Evolutionary conservation across 1,140 invertebrate species (phyloP), one percentile per base, ranked within the genome.

Genomic region (Steinernema feltiae): DNA sequence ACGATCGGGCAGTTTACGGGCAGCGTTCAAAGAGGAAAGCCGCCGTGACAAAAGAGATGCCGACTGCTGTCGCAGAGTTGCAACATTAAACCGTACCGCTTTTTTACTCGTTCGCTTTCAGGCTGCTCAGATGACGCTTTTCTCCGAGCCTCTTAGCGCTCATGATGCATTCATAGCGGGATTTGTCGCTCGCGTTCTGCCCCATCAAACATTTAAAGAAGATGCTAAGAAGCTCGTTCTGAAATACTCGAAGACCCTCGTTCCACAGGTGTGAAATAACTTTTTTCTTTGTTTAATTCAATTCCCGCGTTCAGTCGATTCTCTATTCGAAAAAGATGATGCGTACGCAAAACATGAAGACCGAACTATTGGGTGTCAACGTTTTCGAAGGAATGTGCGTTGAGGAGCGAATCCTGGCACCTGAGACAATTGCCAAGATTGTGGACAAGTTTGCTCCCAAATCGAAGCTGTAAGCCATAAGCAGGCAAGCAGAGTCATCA

Each of bases 61-160:
- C 18, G 27, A n/a, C n/a, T 70, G n/a, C 41, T 46, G 7, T 46
- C 41, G 7, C 7, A 12, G 41, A 7, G 41, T n/a, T 46, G 41
- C 41, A 46, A 46, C 41, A 46, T n/a, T 46, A 46, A 46, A 46
- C 41, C n/a, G 41, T n/a, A n/a, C 41, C 41, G 41, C 41, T 63
- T 15, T 71, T 70, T 73, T 32, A 74, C 70, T 21, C 71, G 18
- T 12, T 3, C 73, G 46, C 72, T 48, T 32, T 31, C 32, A 77
- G 70, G 78, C 78, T n/a, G 35, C 32, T n/a, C 79, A 77, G 32
- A 78, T 80, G 63, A 29, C 73, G n/a, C 48, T 80, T 1, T 79
- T 79, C 32, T 53, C 46, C 2, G 79, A 79, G 48, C 30, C 73
- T 30, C 30, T 79, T 7, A 70, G 32, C 29, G 77, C 78, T 1